Evolutionary conservation across 2,797 vertebrate species (phyloP).

Genomic region (Tapirus indicus): DNA sequence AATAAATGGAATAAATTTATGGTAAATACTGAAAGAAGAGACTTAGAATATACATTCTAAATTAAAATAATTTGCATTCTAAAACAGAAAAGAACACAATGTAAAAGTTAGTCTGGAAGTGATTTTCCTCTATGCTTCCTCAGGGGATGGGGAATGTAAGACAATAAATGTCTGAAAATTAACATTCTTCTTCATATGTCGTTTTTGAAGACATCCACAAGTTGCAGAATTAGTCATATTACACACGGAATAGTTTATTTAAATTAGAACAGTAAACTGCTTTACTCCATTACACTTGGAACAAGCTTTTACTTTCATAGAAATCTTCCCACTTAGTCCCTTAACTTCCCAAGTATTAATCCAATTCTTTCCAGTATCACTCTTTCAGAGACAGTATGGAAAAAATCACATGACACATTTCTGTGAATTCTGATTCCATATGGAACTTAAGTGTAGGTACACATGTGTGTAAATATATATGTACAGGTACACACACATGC

Average conservation of each 20-base stretch:
- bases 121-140: neutral
- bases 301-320: neutral
- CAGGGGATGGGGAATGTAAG: neutral
- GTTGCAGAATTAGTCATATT: neutral
- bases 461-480: neutral
- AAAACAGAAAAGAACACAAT: neutral
- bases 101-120: neutral
- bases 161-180: neutral
- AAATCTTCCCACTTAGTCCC: neutral
- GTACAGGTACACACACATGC: rapidly evolving
- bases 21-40: neutral
- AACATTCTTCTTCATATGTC: neutral
- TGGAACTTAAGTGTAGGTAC: neutral
- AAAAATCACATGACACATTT: neutral
- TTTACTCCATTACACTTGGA: neutral
- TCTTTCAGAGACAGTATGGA: neutral
- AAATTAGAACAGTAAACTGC: neutral
- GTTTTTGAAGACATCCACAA: neutral
- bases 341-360: neutral
- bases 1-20: neutral
- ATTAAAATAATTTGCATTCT: neutral
- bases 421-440: neutral
- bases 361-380: neutral
- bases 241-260: neutral
- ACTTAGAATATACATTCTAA: neutral